Evolutionary conservation across 1,140 invertebrate species (phyloP).

Genomic region (Neodiprion lecontei): DNA sequence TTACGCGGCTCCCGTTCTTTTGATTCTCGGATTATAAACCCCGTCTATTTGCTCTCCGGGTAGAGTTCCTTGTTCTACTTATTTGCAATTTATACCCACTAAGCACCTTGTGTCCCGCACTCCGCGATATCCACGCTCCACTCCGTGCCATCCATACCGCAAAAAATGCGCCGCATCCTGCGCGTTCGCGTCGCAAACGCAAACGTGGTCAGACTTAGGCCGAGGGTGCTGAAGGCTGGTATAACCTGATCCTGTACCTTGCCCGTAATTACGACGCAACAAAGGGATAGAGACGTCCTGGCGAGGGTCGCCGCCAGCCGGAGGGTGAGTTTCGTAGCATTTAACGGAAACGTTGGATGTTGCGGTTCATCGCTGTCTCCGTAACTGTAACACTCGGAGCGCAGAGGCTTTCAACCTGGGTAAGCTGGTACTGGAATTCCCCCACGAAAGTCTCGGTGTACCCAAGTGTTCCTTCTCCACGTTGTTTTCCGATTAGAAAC

Average conservation of each 20-base stretch:
- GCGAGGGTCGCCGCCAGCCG: neutral
- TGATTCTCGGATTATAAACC: slow-evolving; percentile 1
- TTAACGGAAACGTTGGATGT: slow-evolving; percentile 5
- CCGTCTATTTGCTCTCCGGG: slow-evolving; percentile 1
- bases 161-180: too few relatives aligned
- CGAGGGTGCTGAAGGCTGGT: neutral
- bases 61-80: neutral
- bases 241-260: neutral
- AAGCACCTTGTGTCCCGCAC: too few relatives aligned
- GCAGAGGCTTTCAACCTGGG: neutral
- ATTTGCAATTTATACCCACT: too few relatives aligned
- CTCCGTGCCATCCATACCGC: too few relatives aligned
- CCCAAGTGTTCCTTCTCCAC: too few relatives aligned
- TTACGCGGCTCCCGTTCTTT: slow-evolving; percentile 1
- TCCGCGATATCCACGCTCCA: too few relatives aligned
- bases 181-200: neutral
- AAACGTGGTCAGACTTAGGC: neutral
- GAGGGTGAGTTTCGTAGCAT: slow-evolving; percentile 1
- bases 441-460: too few relatives aligned
- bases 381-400: neutral
- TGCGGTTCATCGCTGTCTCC: slow-evolving; percentile 4
- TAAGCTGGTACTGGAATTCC: too few relatives aligned
- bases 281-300: neutral
- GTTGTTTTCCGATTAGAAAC: too few relatives aligned
- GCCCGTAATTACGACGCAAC: neutral